Evolutionary conservation across 2,888 invertebrate genomes (phyloP), one percentile per base, ranked within the genome.

Genomic region (Mallateleia sp.): DNA sequence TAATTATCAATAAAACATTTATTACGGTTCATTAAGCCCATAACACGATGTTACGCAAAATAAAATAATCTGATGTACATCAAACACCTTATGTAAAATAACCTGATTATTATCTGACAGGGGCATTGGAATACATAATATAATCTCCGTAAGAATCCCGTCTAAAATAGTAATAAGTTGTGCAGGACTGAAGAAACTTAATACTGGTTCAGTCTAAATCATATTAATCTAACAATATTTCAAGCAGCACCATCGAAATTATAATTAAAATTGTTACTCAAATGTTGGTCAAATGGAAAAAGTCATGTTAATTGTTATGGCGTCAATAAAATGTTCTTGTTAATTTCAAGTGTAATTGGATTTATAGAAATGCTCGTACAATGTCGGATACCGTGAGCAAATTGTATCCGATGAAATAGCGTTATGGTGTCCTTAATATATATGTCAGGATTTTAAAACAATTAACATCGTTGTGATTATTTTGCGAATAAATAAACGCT

Each of bases 1-100:
- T 74, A 74, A 74, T 81, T 81, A 74, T 74, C 66, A 67, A 74
- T 81, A 72, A 81, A 81, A 81, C 74, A 66, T 81, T 74, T 62
- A 72, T 81, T 81, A 74, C 45, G 58, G 9, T 58, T 74, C 81
- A 81, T 74, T 81, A 80, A 81, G 58, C 24, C 32, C 22, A 28
- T 38, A 74, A 81, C 66, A 38, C 22, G 64, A 71, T 47, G 62
- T 83, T 64, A 77, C 47, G 71, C 56, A 77, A 77, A 83, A 77
- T 62, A 77, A 77, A 83, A 62, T 71, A 77, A 47, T 62, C 54
- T 18, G 47, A 69, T 60, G 62, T 62, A 54, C 74, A 54, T 82
- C 75, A 67, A 71, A 71, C 77, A 34, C 64, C 69, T 77, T 71
- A 82, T 67, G 69, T 75, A 69, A 82, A 82, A 32, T 82, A 82